Evolutionary conservation across 1,140 invertebrate species (phyloP), one percentile per base, ranked within the genome.

Genomic region (Belonocnema kinseyi): DNA sequence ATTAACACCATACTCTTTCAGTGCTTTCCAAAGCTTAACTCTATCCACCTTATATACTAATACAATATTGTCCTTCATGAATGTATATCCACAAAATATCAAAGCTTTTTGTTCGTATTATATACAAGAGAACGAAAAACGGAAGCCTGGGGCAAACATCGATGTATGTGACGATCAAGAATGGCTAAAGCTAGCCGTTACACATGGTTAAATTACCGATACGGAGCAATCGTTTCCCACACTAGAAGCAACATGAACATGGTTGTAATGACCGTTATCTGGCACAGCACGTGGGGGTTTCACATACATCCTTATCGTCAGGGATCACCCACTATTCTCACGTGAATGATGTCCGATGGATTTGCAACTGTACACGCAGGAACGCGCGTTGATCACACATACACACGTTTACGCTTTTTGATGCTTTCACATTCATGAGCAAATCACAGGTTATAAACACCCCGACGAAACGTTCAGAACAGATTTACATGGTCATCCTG

Each of bases 261-360:
- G 53, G 71, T 71, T 53, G 61, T 82, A 80, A 82, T 53, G 73
- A 80, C 17, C 54, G 73, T 81, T 87, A 87, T 86, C 86, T 75
- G 33, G 75, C 77, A 21, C 61, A 75, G 79, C 86, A 87, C 79
- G 81, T 84, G 84, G 79, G 76, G 66, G 74, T 82, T 87, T 87
- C 85, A 80, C 86, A 88, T 81, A 82, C 61, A 75, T 75, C 76
- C 80, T 77, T 78, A 82, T 83, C 80, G 33, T 73, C 46, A 19
- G 72, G 72, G 70, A 82, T 80, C 77, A 77, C 75, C 79, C 72
- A 53, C 78, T 79, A 74, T 77, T 80, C 77, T 78, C 75, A 56
- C 8, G 77, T 77, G 75, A 80, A 77, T 75, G 74, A 83, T 83
- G 77, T 74, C 74, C 50, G 76, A 17, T 19, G 73, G 14, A 76